These are phyloP conservation scores for Megastigmus dorsalis DNA, from an alignment of 2,888 invertebrate species.

Conservation along the genomic window DNA sequence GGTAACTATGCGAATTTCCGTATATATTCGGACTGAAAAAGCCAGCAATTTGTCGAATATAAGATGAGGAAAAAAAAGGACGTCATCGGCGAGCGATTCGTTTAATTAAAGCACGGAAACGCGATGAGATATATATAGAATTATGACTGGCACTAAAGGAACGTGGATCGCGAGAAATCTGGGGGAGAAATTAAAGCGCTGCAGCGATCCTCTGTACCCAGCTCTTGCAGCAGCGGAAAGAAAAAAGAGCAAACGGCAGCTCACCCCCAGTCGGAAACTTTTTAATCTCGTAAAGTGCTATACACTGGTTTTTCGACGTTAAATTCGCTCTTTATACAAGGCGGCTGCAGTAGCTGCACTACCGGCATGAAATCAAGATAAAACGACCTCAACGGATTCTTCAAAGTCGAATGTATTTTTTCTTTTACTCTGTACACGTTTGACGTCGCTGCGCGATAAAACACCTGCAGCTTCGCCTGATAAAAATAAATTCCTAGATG, in stretches of 20 bases:
- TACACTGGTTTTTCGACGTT: background rate
- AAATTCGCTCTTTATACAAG: constrained; percentile 4
- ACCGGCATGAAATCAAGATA: background rate
- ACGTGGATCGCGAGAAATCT: background rate
- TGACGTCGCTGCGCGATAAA: too few species aligned
- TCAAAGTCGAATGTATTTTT: too few species aligned
- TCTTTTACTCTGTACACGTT: too few species aligned
- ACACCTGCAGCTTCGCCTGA: too few species aligned
- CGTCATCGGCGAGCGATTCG: background rate
- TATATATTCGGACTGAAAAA: background rate
- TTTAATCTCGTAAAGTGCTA: constrained; percentile 30
- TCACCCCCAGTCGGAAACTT: too few species aligned
- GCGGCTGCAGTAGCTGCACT: background rate
- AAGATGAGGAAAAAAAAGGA: too few species aligned
- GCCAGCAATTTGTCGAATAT: background rate
- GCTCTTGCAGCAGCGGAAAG: too few species aligned
- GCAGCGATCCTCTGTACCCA: too few species aligned
- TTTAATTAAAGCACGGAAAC: background rate
- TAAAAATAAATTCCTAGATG: too few species aligned
- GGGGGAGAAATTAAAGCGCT: constrained; percentile 1
- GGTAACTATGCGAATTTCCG: background rate
- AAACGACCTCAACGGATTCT: too few species aligned
- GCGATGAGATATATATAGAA: background rate
- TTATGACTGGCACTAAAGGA: background rate
- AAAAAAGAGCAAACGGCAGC: constrained; percentile 11